A percentile compares a stretch with the other conserved stretches of the same genome.
These are phyloP conservation scores for Rhombomys opimus DNA, from an alignment of 2,113 vertebrate species.

Conservation along the genomic window DNA sequence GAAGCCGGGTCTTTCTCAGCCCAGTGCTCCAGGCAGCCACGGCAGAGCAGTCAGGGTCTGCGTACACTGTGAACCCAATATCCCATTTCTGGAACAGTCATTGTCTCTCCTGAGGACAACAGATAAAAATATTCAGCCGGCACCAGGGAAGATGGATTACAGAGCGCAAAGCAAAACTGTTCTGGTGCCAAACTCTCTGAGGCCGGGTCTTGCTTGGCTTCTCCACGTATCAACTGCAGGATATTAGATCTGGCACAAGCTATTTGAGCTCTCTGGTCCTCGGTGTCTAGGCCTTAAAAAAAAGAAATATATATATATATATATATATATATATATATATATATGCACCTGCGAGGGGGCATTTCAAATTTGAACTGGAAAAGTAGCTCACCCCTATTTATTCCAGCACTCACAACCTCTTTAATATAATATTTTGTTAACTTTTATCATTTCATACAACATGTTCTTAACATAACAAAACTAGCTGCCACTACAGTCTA, in stretches of 20 bases:
- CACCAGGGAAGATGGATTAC: not conserved
- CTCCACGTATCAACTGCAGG: not conserved
- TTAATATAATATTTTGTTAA: not conserved
- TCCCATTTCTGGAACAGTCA: slow-evolving; percentile 6
- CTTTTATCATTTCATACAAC: not conserved
- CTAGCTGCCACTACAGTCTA: no score
- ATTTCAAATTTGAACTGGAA: not conserved
- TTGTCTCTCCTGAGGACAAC: slow-evolving; percentile 26
- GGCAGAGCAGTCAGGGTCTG: slow-evolving; percentile 46
- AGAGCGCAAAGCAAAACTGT: not conserved
- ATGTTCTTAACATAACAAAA: no score
- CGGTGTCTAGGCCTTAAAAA: not conserved
- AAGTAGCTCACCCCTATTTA: not conserved
- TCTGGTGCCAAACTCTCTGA: not conserved
- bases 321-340: no score
- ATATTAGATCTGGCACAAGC: not conserved
- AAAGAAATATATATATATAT: no score
- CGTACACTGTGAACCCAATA: not conserved
- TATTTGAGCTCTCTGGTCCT: not conserved
- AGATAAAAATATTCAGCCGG: slow-evolving; percentile 12
- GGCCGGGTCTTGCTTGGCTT: not conserved
- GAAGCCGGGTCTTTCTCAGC: slow-evolving; percentile 16
- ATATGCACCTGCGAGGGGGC: no score
- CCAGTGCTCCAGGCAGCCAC: slow-evolving; percentile 6
- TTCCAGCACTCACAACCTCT: not conserved